Conservation (phyloP, 2,797 vertebrate species). For the Cossypha heuglini region DNA sequence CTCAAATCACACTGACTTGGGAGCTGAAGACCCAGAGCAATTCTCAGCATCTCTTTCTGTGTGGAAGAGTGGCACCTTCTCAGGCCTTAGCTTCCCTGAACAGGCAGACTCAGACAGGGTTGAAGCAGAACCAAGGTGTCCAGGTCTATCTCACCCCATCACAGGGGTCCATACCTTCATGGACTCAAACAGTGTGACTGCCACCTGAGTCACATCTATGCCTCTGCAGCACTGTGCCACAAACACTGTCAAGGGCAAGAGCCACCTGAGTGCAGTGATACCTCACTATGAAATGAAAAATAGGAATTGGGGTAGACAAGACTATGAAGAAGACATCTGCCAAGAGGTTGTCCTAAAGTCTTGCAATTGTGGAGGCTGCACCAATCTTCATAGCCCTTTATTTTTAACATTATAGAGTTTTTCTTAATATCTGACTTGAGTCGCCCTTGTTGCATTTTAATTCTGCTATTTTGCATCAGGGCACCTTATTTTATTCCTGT, state of each 20-base stretch:
- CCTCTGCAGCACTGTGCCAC: neutral
- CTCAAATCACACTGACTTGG: neutral
- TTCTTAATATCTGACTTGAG: neutral
- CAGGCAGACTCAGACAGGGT: neutral
- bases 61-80: neutral
- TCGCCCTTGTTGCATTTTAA: neutral
- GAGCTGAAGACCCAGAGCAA: neutral
- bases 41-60: neutral
- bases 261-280: neutral
- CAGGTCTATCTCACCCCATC: neutral
- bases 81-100: neutral
- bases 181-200: neutral
- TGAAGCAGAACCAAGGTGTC: neutral
- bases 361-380: neutral
- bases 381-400: neutral
- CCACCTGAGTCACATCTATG: neutral
- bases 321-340: neutral
- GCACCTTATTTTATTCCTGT: neutral
- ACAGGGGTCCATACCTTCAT: neutral
- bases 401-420: neutral
- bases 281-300: neutral
- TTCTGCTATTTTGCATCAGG: neutral
- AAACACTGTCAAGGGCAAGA: neutral
- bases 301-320: neutral
- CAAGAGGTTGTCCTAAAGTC: neutral